phyloP scores from a whole-genome alignment of 2,113 vertebrate genomes.

The Dasyurus viverrinus region DNA sequence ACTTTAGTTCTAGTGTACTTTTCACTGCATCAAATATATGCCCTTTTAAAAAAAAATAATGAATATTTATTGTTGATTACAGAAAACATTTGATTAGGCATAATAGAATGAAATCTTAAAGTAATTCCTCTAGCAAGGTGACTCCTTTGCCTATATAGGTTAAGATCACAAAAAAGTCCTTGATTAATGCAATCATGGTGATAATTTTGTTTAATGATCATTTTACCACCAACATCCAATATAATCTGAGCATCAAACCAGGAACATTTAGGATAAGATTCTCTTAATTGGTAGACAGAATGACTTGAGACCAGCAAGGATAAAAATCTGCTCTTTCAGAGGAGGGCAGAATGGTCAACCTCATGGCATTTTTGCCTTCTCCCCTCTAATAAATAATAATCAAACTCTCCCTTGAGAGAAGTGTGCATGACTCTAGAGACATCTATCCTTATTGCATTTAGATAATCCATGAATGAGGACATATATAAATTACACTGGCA shows the following conservation, averaged over 20 bases:
- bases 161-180: not conserved
- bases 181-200: not conserved
- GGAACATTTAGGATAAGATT: not conserved
- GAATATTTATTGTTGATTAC: not conserved
- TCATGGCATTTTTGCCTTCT: not conserved
- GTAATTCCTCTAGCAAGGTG: not conserved
- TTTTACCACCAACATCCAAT: not conserved
- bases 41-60: not conserved
- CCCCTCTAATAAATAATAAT: not conserved
- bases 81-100: not conserved
- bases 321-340: not conserved
- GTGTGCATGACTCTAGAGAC: not conserved
- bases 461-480: not conserved
- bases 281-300: not conserved
- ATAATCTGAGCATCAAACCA: not conserved
- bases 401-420: not conserved
- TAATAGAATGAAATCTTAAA: not conserved
- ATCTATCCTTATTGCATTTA: not conserved
- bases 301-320: not conserved
- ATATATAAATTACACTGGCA: not conserved
- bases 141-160: not conserved
- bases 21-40: not conserved
- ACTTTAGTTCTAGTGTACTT: not conserved
- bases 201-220: not conserved
- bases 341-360: not conserved